phyloP scores from a whole-genome alignment of 2,113 vertebrate genomes.

The Prionailurus bengalensis region DNA sequence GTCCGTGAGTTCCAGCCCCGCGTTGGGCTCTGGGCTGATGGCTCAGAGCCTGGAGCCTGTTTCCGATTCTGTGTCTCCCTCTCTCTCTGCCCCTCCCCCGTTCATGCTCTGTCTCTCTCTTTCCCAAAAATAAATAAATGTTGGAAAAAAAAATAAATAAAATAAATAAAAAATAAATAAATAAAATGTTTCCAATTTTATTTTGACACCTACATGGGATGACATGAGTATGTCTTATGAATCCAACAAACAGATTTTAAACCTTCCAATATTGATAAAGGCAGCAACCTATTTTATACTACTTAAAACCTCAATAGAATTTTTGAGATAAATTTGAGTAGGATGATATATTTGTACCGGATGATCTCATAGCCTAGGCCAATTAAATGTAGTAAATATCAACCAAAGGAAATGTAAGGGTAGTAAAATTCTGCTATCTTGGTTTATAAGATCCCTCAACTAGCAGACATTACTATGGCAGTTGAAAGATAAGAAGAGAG shows the following conservation, averaged over 20 bases:
- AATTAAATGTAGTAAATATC: neutral
- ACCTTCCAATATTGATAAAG: neutral
- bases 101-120: too few species aligned
- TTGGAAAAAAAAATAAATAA: too few species aligned
- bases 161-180: too few species aligned
- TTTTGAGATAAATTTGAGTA: neutral
- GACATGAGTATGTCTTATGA: neutral
- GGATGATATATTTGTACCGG: neutral
- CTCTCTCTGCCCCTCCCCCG: too few species aligned
- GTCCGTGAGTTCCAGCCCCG: too few species aligned
- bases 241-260: neutral
- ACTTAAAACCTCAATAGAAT: neutral
- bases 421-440: constrained; percentile 36
- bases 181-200: neutral
- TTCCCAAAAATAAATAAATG: too few species aligned
- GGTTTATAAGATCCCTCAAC: neutral
- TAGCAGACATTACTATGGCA: neutral
- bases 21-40: too few species aligned
- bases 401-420: neutral
- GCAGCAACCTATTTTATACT: neutral
- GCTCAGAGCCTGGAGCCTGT: too few species aligned
- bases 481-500: neutral
- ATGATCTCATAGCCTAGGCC: neutral
- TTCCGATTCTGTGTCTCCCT: too few species aligned
- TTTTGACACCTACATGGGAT: neutral